Evolutionary conservation across 2,797 vertebrate genomes (phyloP), one percentile per base, ranked within the genome.

Genomic region (Catamblyrhynchus diadema): DNA sequence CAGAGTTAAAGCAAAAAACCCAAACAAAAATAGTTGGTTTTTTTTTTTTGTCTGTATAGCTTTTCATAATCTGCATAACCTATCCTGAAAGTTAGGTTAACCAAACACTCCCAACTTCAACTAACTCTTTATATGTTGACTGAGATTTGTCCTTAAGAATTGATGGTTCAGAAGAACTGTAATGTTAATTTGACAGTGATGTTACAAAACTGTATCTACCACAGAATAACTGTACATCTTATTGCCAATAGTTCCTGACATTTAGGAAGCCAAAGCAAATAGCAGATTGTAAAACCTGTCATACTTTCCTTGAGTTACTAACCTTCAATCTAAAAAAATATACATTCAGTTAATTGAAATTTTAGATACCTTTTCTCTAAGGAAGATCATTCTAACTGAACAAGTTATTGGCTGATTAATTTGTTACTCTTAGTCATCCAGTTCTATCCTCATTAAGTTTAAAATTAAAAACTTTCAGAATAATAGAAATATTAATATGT

Each of bases 401-500:
- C 37, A 61, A 64, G 27, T 73, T 79, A 69, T 56, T 28, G 70
- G 57, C 14, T 86, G 65, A 60, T 86, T 85, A 71, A 72, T 91
- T 86, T 80, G 39, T 75, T 95, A 74, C 48, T 25, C 21, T 57
- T 57, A 33, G 56, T 86, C 35, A 93, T 71, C 11, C 12, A 45
- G 15, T 87, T 85, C 20, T 83, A 22, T 72, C 22, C n/a, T 75
- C 16, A 37, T 62, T 45, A 78, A 62, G 10, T 77, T 92, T 86
- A 54, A 78, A 51, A 50, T 53, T 4, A 32, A 80, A 33, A 93
- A 84, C 35, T 81, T 95, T 64, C 33, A 64, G 51, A 72, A 72
- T 30, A 90, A 89, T 70, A 60, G 56, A 73, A 84, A 81, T 78
- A 27, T 77, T 91, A 77, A 62, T 93, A 51, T 54, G 22, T 87